Evolutionary conservation across 2,888 invertebrate genomes (phyloP), one percentile per base, ranked within the genome.

Genomic region (Patella ulyssiponensis): DNA sequence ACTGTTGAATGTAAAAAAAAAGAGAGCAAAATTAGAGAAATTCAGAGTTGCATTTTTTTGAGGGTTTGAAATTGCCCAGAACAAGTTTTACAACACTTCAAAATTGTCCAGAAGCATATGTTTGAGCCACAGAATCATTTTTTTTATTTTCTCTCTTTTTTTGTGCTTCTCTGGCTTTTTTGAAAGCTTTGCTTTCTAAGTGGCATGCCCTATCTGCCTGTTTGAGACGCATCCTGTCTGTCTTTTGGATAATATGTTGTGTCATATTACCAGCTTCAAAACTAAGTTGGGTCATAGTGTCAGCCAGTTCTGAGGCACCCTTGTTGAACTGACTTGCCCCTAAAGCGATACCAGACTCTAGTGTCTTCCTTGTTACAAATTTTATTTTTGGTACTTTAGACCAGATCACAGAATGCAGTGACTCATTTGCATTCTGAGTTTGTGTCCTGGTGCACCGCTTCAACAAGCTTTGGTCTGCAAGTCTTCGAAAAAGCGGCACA

Each of bases 371-470:
- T 20, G 27, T 51, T 2, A 51, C 76, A 71, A 76, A 76, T 51
- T 76, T 71, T 14, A 27, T 71, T 51, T 76, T 76, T 3, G 76
- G 44, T 3, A 76, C 71, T 52, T 51, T n/a, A 12, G 33, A 44
- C 76, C 76, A 76, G 44, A 76, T n/a, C 2, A 71, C 53, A 51
- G 58, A 20, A 51, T 76, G 76, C 14, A 76, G 23, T 4, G 76
- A 76, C 23, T 76, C 76, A 71, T 76, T 76, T 7, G 76, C 71
- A 33, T 76, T 76, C 53, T 76, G 76, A 14, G 76, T 76, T 23
- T 53, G 76, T n/a, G 14, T 14, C 17, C 4, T 56, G 2, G 17
- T 76, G 69, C 76, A 76, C 23, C 76, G 23, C 44, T 70, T 51
- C n/a, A 76, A 23, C 69, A 76, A 71, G 17, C 27, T 76, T 54